Evolutionary conservation across 2,113 vertebrate species (phyloP).

Genomic region (Cyanocitta stelleri): DNA sequence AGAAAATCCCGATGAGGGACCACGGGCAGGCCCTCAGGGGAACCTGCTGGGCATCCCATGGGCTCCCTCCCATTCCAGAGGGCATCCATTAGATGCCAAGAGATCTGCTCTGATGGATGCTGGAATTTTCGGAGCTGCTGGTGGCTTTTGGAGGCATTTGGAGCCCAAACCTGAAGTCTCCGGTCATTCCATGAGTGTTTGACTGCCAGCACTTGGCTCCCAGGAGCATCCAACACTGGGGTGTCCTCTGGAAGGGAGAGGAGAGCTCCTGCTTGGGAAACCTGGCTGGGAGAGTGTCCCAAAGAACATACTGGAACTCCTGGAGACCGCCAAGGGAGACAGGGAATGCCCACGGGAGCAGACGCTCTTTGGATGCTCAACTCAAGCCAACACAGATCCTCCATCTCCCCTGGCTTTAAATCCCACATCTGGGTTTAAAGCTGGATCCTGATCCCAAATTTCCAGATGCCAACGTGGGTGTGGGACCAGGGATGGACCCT

Average conservation of each 20-base stretch:
- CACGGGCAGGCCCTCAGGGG: background rate
- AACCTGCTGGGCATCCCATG: background rate
- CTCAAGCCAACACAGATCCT: background rate
- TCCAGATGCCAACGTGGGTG: rapidly evolving
- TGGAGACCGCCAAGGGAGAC: background rate
- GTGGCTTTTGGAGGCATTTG: background rate
- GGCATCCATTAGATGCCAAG: rapidly evolving
- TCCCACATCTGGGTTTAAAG: background rate
- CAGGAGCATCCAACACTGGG: background rate
- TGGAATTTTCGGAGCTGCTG: background rate
- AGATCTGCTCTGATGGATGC: background rate
- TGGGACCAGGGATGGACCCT: rapidly evolving
- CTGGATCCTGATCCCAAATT: background rate
- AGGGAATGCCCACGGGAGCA: background rate
- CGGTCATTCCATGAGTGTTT: rapidly evolving
- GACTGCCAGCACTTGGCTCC: background rate
- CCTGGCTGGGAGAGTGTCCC: background rate
- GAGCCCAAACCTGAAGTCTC: background rate
- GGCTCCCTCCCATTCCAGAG: background rate
- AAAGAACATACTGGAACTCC: rapidly evolving
- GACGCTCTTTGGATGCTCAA: background rate
- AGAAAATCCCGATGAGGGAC: background rate
- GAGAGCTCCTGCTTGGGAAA: background rate
- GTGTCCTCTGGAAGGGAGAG: background rate
- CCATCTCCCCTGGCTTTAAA: background rate